Percentiles rank a stretch among this genome's conserved stretches.
phyloP scores from a whole-genome alignment of 2,888 invertebrate species.

The Loripinus fragilis region DNA sequence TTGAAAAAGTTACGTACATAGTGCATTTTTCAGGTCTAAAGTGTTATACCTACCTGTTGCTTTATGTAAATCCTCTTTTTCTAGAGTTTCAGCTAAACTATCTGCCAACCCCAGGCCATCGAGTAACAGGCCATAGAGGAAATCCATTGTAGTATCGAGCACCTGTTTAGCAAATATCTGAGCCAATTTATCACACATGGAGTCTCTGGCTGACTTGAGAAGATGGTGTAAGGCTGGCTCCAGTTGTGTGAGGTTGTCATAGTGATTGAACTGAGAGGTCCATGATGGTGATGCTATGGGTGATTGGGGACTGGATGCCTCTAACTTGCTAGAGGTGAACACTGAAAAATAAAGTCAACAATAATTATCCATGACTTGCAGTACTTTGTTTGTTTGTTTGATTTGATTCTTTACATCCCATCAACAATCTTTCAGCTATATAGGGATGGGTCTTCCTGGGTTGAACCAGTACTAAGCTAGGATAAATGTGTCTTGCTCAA shows the following conservation, averaged over 20 bases:
- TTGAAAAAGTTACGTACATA: too few species aligned
- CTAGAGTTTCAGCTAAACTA: conserved; percentile 39
- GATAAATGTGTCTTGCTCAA: too few species aligned
- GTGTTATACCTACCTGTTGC: conserved; percentile 56
- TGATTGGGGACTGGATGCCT: conserved; percentile 35
- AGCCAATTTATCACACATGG: conserved; percentile 68
- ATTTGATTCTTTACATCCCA: too few species aligned
- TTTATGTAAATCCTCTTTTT: conserved; percentile 57
- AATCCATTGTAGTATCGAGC: conserved; percentile 71
- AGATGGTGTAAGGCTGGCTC: conserved; percentile 72
- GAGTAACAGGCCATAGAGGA: conserved; percentile 70
- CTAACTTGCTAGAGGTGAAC: conserved; percentile 51
- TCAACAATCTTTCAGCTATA: too few species aligned
- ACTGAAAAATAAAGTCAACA: conserved; percentile 48
- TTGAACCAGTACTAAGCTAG: too few species aligned
- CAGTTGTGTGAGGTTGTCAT: conserved; percentile 68
- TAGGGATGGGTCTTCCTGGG: too few species aligned
- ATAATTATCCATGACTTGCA: too few species aligned
- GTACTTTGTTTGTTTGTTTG: too few species aligned
- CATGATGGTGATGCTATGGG: conserved; percentile 40
- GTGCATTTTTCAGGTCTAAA: too few species aligned
- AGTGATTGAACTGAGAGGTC: conserved; percentile 47
- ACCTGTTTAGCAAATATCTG: conserved; percentile 74
- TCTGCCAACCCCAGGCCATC: conserved; percentile 65
- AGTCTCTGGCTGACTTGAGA: conserved; percentile 66